phyloP scores from a whole-genome alignment of 2,113 vertebrate genomes.

The Nothobranchius furzeri region DNA sequence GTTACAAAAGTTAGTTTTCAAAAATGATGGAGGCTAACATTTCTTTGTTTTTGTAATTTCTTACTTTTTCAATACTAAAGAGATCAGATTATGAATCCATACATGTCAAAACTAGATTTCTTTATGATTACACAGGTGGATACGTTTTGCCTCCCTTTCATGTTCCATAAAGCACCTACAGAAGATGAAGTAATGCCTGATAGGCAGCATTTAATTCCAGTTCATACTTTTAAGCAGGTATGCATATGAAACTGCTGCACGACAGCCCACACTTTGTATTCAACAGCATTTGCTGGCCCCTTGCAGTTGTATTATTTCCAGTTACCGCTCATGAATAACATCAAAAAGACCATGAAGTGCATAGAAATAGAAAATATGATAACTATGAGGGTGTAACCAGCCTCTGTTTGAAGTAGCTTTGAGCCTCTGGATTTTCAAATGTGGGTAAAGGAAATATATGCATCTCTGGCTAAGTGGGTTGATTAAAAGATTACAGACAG shows the following conservation, averaged over 20 bases:
- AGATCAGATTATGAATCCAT: neutral
- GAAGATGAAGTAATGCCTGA: slow-evolving; percentile 37
- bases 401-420: slow-evolving; percentile 72
- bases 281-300: slow-evolving; percentile 62
- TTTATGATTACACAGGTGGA: too few relatives aligned
- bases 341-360: slow-evolving; percentile 76
- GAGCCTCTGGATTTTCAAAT: slow-evolving; percentile 57
- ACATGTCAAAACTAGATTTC: too few relatives aligned
- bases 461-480: slow-evolving; percentile 50
- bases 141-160: too few relatives aligned
- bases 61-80: neutral
- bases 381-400: slow-evolving; percentile 65
- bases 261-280: slow-evolving; percentile 66
- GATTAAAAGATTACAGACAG: slow-evolving; percentile 58
- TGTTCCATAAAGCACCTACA: slow-evolving; percentile 18
- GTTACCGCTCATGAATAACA: slow-evolving; percentile 78
- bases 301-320: slow-evolving; percentile 75
- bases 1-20: neutral
- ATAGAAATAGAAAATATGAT: slow-evolving; percentile 75
- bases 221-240: slow-evolving; percentile 59
- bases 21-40: too few relatives aligned
- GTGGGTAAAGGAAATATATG: slow-evolving; percentile 45
- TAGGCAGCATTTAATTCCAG: slow-evolving; percentile 58
- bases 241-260: slow-evolving; percentile 51
- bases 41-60: neutral